Evolutionary conservation across 2,888 invertebrate genomes (phyloP), one percentile per base, ranked within the genome.

Genomic region (Trissoscelio sp.): DNA sequence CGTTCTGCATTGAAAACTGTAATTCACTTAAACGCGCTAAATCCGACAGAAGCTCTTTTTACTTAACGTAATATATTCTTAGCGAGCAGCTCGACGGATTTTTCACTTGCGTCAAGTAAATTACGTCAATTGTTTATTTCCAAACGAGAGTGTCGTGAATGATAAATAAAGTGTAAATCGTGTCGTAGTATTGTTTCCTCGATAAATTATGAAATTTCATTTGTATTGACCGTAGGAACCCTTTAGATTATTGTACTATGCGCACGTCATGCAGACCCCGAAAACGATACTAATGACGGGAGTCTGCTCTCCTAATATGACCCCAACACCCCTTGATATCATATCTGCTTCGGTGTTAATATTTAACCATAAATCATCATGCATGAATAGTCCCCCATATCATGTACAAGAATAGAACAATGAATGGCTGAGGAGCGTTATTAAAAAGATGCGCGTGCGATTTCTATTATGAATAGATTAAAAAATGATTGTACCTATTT

Each of bases 341-440:
- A 62, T 73, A 73, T 73, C 72, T 64, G 44, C 64, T 55, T 64
- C 73, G 28, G 64, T 73, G 46, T 73, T 73, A 73, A 73, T 73
- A 64, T 64, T 73, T 73, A 64, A 55, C 64, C 62, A 64, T 73
- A 64, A 73, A 73, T 73, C 55, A 60, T 62, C 42, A 46, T 31
- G 55, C 73, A 64, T 62, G 73, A 62, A 73, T 64, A 37, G 53
- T 22, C 9, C 60, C 60, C 53, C 62, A 16, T 64, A 62, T 73
- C 62, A 24, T n/a, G 18, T 51, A 28, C 51, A 28, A 14, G 44
- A 60, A 51, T 34, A 14, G 44, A 70, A 70, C 48, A 60, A 60
- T 70, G 48, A 51, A 28, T 58, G 22, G 31, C 37, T 6, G 46
- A 58, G 20, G 20, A 20, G 28, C 28, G 55, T 69, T 44, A 55